Percentiles rank a stretch among this genome's conserved stretches.
Evolutionary conservation across 2,888 invertebrate genomes (phyloP).

Genomic region (Aphrophora alni): DNA sequence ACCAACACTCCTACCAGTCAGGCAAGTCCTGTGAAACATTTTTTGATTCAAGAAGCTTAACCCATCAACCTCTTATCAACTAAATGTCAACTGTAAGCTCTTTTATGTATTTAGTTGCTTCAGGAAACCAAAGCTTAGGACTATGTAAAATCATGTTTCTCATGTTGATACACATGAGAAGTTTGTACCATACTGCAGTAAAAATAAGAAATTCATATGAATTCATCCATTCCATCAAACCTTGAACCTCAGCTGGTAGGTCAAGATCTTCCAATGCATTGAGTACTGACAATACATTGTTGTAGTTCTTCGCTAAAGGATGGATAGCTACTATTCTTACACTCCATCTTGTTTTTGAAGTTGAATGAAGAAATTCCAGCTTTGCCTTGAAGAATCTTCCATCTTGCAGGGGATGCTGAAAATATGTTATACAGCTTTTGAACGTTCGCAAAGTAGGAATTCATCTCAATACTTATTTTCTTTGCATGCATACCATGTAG

Average conservation of each 20-base stretch:
- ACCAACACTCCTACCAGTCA: no score
- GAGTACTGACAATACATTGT: conserved; percentile 10
- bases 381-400: conserved; percentile 29
- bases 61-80: conserved; percentile 16
- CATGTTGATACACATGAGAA: conserved; percentile 16
- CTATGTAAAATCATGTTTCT: conserved; percentile 26
- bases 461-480: conserved; percentile 22
- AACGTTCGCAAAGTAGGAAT: conserved; percentile 14
- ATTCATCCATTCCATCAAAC: conserved; percentile 20
- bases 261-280: conserved; percentile 16
- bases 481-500: conserved; percentile 17
- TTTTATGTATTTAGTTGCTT: conserved; percentile 16
- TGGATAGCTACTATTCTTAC: no score
- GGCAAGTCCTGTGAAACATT: no score
- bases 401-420: conserved; percentile 19
- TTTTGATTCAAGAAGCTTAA: conserved; percentile 3
- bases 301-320: conserved; percentile 23
- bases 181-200: conserved; percentile 16
- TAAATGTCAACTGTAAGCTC: neutral
- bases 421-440: conserved; percentile 26
- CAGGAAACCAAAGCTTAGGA: conserved; percentile 26
- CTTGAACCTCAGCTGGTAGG: conserved; percentile 28
- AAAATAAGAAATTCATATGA: conserved; percentile 19
- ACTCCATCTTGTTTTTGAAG: conserved; percentile 34
- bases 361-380: conserved; percentile 25